Percentiles rank a stretch among this genome's conserved stretches.
Evolutionary conservation across 2,888 invertebrate species (phyloP).

Genomic region (Camponotus fellah): DNA sequence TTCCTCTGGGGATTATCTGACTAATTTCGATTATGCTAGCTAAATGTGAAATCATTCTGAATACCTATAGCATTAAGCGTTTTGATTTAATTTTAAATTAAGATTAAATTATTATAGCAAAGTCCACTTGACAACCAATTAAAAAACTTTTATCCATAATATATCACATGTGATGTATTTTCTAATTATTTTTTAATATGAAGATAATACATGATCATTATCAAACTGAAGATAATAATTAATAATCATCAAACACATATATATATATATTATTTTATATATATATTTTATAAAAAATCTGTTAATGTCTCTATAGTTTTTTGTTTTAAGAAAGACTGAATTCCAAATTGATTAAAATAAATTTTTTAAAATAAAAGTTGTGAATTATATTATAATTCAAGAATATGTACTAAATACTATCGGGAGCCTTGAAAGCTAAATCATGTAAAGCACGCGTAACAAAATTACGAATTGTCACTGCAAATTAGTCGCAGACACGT

Average conservation of each 20-base stretch:
- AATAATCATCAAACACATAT: neutral
- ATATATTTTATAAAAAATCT: neutral
- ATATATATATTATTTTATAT: neutral
- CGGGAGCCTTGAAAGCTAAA: neutral
- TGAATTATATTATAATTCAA: neutral
- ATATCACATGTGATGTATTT: neutral
- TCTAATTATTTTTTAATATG: neutral
- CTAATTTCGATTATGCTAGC: neutral
- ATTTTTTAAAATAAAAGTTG: neutral
- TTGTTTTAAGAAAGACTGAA: neutral
- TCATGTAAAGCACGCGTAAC: neutral
- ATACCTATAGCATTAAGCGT: neutral
- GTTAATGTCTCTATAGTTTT: neutral
- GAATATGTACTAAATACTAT: neutral
- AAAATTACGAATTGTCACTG: neutral
- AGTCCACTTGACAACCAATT: neutral
- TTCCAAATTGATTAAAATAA: neutral
- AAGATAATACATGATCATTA: neutral
- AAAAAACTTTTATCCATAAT: neutral
- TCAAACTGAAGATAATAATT: too few relatives aligned
- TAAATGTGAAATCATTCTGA: neutral
- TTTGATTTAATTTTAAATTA: neutral
- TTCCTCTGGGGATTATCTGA: neutral
- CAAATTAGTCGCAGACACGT: slow-evolving; percentile 14
- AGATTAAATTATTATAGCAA: neutral